Conservation (phyloP, 2,797 vertebrate species). For the Sarcoramphus papa region DNA sequence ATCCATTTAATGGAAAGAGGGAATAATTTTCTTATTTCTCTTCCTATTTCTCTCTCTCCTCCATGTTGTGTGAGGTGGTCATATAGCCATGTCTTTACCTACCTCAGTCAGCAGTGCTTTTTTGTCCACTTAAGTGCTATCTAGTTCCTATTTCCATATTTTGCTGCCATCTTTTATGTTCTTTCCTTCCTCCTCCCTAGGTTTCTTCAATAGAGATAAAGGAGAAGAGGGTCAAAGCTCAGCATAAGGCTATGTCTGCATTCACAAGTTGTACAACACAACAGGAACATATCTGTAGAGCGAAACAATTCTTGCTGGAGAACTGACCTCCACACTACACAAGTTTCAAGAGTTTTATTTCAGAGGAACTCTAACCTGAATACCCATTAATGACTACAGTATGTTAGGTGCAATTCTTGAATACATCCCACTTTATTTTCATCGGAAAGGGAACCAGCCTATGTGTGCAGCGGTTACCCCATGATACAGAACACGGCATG, state of each 20-base stretch:
- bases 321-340: not conserved
- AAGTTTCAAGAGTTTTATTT: not conserved
- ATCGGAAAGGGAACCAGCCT: not conserved
- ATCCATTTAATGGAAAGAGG: not conserved
- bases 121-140: not conserved
- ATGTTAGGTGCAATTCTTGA: not conserved
- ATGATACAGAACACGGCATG: not conserved
- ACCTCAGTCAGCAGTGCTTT: not conserved
- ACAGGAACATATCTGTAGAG: not conserved
- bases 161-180: not conserved
- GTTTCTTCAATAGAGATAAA: not conserved
- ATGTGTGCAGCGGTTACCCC: not conserved
- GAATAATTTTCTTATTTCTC: not conserved
- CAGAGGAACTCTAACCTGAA: not conserved
- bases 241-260: not conserved
- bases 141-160: not conserved
- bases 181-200: not conserved
- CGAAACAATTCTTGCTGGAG: not conserved
- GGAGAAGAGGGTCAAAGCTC: not conserved
- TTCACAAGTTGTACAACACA: not conserved
- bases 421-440: not conserved
- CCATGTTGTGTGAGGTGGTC: not conserved
- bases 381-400: not conserved
- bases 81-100: not conserved
- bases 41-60: not conserved